Evolutionary conservation across 1,140 invertebrate genomes (phyloP).

Genomic region (Drosophila melanogaster): DNA sequence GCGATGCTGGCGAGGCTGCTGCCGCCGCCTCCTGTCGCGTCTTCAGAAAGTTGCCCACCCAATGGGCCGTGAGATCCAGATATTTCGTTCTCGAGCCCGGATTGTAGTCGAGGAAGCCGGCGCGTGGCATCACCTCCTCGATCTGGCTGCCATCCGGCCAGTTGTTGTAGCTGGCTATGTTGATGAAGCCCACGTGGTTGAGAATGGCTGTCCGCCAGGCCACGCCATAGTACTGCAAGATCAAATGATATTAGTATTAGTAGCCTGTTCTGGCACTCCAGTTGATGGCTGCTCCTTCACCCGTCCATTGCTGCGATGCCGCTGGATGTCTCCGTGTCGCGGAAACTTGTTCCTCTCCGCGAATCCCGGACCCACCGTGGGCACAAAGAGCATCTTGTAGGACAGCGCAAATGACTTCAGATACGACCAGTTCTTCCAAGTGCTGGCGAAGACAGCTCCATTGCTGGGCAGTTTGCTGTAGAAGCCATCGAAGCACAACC

Average conservation of each 20-base stretch:
- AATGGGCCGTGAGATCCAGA: slow-evolving; percentile 87
- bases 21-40: slow-evolving; percentile 72
- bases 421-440: slow-evolving; percentile 88
- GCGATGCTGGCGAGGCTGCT: slow-evolving; percentile 38
- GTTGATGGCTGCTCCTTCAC: slow-evolving; percentile 32
- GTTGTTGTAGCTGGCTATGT: slow-evolving; percentile 87
- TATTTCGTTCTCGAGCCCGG: slow-evolving; percentile 87
- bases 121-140: slow-evolving; percentile 86
- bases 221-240: slow-evolving; percentile 85
- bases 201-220: slow-evolving; percentile 86
- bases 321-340: slow-evolving; percentile 86
- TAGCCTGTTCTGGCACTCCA: no score
- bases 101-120: slow-evolving; percentile 86
- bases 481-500: slow-evolving; percentile 87
- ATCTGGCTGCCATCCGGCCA: slow-evolving; percentile 88
- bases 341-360: slow-evolving; percentile 86
- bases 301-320: slow-evolving; percentile 86
- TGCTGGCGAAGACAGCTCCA: slow-evolving; percentile 87
- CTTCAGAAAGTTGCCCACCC: slow-evolving; percentile 86
- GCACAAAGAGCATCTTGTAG: slow-evolving; percentile 86
- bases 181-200: slow-evolving; percentile 85
- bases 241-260: not conserved
- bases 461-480: slow-evolving; percentile 88
- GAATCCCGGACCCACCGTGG: slow-evolving; percentile 87
- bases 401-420: slow-evolving; percentile 86